Percentiles rank a stretch among this genome's conserved stretches.
These are phyloP conservation scores for Labeo rohita DNA, from an alignment of 2,113 vertebrate species.

Conservation along the genomic window DNA sequence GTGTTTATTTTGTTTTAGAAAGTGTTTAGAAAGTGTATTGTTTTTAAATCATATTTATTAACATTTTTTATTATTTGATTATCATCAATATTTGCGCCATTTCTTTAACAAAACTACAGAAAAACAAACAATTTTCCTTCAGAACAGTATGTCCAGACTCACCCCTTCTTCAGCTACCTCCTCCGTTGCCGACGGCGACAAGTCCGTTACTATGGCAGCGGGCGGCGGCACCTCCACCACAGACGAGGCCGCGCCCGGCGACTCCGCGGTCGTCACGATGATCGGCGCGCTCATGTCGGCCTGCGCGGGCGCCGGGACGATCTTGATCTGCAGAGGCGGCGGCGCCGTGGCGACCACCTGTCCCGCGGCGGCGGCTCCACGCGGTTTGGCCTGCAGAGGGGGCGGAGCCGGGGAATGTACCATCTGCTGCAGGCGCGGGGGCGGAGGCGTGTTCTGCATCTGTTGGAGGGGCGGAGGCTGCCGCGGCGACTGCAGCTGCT, in stretches of 20 bases:
- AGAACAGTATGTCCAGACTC: neutral
- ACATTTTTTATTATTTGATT: no score
- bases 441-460: conserved; percentile 79
- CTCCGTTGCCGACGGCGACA: conserved; percentile 56
- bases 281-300: conserved; percentile 60
- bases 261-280: conserved; percentile 62
- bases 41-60: no score
- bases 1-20: no score
- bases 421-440: conserved; percentile 79
- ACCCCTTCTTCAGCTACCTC: conserved; percentile 74
- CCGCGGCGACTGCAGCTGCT: conserved; percentile 78
- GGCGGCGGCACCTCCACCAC: conserved; percentile 69
- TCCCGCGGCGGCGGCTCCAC: conserved; percentile 61
- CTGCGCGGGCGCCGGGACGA: conserved; percentile 76
- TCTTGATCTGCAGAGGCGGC: conserved; percentile 87
- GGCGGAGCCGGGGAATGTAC: conserved; percentile 74
- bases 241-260: conserved; percentile 36
- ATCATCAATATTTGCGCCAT: neutral
- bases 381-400: conserved; percentile 77
- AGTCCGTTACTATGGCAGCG: conserved; percentile 45
- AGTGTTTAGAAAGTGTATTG: no score
- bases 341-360: conserved; percentile 65
- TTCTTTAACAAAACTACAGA: no score
- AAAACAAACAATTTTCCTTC: neutral
- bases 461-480: conserved; percentile 86